These are phyloP conservation scores for Drosophila pseudotalamancana DNA, from an alignment of 2,888 invertebrate genomes.

Conservation along the genomic window DNA sequence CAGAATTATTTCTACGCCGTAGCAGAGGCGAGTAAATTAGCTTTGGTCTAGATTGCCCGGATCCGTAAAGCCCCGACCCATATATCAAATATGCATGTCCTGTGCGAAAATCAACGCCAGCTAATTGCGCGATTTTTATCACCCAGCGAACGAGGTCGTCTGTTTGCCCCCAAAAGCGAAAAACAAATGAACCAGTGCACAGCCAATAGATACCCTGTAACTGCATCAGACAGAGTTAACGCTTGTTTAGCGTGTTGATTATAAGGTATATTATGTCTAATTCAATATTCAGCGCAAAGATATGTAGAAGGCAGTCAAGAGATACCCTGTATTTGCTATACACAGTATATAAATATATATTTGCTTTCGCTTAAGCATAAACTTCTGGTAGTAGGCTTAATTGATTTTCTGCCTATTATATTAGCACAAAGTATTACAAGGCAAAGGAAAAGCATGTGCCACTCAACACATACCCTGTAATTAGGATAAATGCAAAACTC, in stretches of 20 bases:
- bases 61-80: conserved; percentile 3
- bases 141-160: conserved; percentile 65
- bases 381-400: no score
- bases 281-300: no score
- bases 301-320: background rate
- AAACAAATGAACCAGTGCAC: no score
- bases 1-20: conserved; percentile 68
- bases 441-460: no score
- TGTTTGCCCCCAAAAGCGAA: background rate
- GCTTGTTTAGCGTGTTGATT: no score
- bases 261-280: no score
- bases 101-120: conserved; percentile 76
- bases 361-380: no score
- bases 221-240: no score
- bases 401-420: no score
- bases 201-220: background rate
- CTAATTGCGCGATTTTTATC: conserved; percentile 76
- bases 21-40: conserved; percentile 69
- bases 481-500: background rate
- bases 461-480: no score
- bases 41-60: conserved; percentile 53
- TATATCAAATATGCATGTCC: conserved; percentile 64
- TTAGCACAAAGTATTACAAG: background rate
- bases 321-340: background rate
- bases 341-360: no score